Base-by-base conservation (phyloP, 64 coral and sea anemone genomes). In the Montipora efflorescens region DNA sequence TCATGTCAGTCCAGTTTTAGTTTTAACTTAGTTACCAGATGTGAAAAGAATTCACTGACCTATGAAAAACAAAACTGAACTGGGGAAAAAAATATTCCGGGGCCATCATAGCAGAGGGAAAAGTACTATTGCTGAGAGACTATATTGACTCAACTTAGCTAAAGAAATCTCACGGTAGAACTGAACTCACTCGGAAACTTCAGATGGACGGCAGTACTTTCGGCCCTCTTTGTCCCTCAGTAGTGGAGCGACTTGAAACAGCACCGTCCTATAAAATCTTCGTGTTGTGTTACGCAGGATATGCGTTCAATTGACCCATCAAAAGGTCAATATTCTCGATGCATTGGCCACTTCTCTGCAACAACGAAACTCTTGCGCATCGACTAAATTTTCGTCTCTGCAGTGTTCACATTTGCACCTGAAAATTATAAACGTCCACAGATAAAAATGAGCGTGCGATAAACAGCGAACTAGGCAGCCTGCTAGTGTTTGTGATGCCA, bases 381-480 rank as follows among this genome's bases (percentile, higher is more conserved):
- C 67, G 49, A 14, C 59, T 14, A 94, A 73, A 66, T 85, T 67
- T 12, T 83, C 22, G 52, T 59, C 61, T 28, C 47, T 80, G 87
- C 87, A 94, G 16, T 67, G 77, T 62, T 90, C 64, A 66, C 93
- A 94, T 68, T 90, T 74, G 72, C 87, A 94, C 93, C 87, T 94
- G 57, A 52, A 50, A 69, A 50, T 67, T 67, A 16, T 67, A 67
- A 67, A 67, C 16, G 16, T 18, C 62, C 62, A 67, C 36, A 36
- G 62, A 18, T 67, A 67, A 67, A 13, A 67, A 1, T 18, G 62
- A 67, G 62, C 3, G 62, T 67, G 62, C 11, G 16, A 67, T 67
- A 67, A 67, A 67, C 16, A 18, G 11, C 11, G 1, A 67, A 18
- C 62, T 15, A 67, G 62, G 0, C 12, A 67, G 52, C 4, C 52